Conservation (phyloP, 2,113 vertebrate genomes). For the Salminus brasiliensis region DNA sequence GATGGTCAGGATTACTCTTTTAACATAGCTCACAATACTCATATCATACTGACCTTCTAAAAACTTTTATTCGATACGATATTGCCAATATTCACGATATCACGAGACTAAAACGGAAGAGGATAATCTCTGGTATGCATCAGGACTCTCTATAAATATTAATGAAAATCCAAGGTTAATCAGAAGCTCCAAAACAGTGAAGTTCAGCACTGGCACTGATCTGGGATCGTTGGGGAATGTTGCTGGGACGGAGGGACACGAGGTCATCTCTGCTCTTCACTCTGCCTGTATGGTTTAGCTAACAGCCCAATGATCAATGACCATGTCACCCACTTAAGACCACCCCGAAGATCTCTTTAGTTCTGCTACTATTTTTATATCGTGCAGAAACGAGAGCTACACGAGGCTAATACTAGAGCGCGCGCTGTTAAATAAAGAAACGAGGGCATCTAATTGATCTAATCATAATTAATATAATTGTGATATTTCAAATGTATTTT, state of each 20-base stretch:
- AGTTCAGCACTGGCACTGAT: neutral
- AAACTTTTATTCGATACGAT: too few relatives aligned
- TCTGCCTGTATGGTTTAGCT: constrained; percentile 30
- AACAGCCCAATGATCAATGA: constrained; percentile 52
- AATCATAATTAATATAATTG: neutral
- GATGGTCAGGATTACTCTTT: too few relatives aligned
- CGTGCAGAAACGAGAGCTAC: constrained; percentile 2
- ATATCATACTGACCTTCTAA: too few relatives aligned
- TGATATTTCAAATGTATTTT: too few relatives aligned
- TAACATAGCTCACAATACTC: too few relatives aligned
- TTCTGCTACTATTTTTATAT: constrained; percentile 15
- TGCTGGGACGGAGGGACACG: constrained; percentile 4
- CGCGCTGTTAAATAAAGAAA: neutral
- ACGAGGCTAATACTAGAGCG: neutral
- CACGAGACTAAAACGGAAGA: too few relatives aligned
- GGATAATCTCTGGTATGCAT: too few relatives aligned
- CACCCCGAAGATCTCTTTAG: constrained; percentile 43
- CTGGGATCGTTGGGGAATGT: neutral
- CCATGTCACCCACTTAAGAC: constrained; percentile 46
- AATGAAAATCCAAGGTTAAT: too few relatives aligned
- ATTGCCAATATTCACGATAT: too few relatives aligned
- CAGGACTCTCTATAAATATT: constrained; percentile 26
- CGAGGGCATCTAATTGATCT: neutral
- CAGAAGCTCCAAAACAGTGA: too few relatives aligned
- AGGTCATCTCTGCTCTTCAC: constrained; percentile 36